Percentiles rank a stretch among this genome's conserved stretches.
phyloP scores from a whole-genome alignment of 2,888 invertebrate genomes.

The Meloe dianella region DNA sequence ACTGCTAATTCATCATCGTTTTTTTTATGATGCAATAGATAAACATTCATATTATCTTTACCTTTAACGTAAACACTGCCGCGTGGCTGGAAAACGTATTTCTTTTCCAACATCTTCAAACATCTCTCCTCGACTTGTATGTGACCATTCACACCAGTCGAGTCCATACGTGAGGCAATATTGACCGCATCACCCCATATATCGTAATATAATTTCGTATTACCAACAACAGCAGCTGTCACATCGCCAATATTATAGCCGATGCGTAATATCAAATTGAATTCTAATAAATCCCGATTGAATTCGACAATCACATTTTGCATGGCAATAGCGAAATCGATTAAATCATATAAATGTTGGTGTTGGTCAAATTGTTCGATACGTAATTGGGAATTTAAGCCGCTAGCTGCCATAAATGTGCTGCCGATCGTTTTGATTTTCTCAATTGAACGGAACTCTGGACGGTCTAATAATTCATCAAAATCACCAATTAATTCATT shows the following conservation, averaged over 20 bases:
- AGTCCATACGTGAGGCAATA: conserved; percentile 96
- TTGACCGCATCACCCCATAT: conserved; percentile 99
- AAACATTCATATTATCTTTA: conserved; percentile 94
- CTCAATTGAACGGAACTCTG: conserved; percentile 86
- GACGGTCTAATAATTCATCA: conserved; percentile 85
- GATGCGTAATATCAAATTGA: conserved; percentile 84
- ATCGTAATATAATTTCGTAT: conserved; percentile 94
- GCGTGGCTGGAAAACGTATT: conserved; percentile 88
- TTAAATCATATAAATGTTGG: conserved; percentile 82
- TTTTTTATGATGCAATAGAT: conserved; percentile 69
- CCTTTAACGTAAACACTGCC: conserved; percentile 96
- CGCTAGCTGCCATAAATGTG: conserved; percentile 97
- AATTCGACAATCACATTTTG: conserved; percentile 86
- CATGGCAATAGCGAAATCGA: conserved; percentile 94
- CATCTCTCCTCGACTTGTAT: conserved; percentile 85
- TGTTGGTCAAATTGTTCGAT: conserved; percentile 72
- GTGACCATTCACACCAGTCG: conserved; percentile 86
- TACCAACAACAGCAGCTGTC: conserved; percentile 95
- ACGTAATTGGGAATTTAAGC: conserved; percentile 82
- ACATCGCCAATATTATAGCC: conserved; percentile 95
- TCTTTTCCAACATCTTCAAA: conserved; percentile 70
- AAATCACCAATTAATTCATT: conserved; percentile 97
- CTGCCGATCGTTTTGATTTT: conserved; percentile 98
- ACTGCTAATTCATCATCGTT: conserved; percentile 38
- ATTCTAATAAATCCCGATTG: conserved; percentile 88